A percentile compares a stretch with the other conserved stretches of the same genome.
Conservation (phyloP, 2,797 vertebrate species). For the Sphenodon punctatus region DNA sequence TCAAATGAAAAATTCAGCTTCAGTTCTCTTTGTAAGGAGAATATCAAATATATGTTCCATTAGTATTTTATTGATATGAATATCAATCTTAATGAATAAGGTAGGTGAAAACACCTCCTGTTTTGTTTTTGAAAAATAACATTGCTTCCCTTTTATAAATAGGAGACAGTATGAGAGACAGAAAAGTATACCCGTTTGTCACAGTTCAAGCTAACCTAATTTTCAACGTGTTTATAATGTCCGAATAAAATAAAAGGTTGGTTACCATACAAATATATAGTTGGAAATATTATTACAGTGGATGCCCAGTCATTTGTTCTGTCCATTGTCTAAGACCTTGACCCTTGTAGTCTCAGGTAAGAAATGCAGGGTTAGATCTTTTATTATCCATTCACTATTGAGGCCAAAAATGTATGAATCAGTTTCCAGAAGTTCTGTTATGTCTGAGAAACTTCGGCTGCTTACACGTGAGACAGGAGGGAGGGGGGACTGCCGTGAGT, state of each 20-base stretch:
- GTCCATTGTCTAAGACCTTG: neutral
- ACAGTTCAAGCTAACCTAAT: neutral
- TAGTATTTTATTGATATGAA: no score
- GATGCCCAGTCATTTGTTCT: no score
- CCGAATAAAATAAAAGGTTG: neutral
- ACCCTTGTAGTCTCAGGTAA: neutral
- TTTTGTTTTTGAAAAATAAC: conserved; percentile 8
- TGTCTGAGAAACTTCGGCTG: no score
- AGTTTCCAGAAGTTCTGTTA: no score
- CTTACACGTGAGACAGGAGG: no score
- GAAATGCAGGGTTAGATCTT: neutral
- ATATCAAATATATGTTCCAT: neutral
- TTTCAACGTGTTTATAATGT: neutral
- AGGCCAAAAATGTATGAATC: neutral
- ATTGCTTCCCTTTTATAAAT: neutral
- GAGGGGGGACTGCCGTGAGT: no score
- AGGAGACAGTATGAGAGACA: neutral
- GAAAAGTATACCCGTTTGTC: neutral
- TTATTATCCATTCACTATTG: neutral
- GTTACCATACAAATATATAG: no score
- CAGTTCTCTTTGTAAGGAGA: neutral
- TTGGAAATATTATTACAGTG: no score
- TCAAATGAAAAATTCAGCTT: neutral
- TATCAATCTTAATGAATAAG: no score
- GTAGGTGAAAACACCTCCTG: neutral